A percentile compares a stretch with the other conserved stretches of the same genome.
Evolutionary conservation across 1,140 invertebrate genomes (phyloP).

Genomic region (Rhagoletis pomonella): DNA sequence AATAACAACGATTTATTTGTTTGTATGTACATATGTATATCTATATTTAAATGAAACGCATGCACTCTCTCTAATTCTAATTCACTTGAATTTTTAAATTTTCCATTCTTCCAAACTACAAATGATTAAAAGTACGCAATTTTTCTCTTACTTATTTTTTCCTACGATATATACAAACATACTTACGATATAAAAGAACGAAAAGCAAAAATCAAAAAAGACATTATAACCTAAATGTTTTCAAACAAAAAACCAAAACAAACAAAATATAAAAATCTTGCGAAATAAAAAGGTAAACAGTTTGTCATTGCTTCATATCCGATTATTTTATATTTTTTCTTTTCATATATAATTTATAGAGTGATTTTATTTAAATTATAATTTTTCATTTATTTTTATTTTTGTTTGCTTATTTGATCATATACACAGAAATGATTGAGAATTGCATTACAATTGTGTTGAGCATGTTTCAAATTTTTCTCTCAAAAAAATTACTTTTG

Average conservation of each 20-base stretch:
- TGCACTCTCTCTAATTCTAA: constrained; percentile 19
- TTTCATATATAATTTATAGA: constrained; percentile 56
- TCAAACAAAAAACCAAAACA: constrained; percentile 57
- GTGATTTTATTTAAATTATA: neutral
- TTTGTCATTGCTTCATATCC: constrained; percentile 55
- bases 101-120: constrained; percentile 55
- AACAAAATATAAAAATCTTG: constrained; percentile 53
- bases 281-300: constrained; percentile 26
- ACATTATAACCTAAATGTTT: constrained; percentile 59
- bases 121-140: constrained; percentile 73
- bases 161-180: constrained; percentile 66
- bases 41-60: constrained; percentile 20
- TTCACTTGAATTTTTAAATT: constrained; percentile 36
- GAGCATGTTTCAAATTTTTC: neutral
- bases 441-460: neutral
- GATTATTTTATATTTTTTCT: constrained; percentile 58
- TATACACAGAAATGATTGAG: neutral
- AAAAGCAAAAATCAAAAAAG: constrained; percentile 11
- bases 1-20: neutral
- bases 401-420: neutral
- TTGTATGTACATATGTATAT: constrained; percentile 21
- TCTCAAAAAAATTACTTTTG: too few species aligned
- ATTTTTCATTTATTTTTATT: neutral
- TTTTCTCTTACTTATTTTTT: constrained; percentile 74
- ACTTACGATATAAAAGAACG: constrained; percentile 32